Base-by-base conservation (phyloP, 2,113 vertebrate species). In the Barnardius zonarius region DNA sequence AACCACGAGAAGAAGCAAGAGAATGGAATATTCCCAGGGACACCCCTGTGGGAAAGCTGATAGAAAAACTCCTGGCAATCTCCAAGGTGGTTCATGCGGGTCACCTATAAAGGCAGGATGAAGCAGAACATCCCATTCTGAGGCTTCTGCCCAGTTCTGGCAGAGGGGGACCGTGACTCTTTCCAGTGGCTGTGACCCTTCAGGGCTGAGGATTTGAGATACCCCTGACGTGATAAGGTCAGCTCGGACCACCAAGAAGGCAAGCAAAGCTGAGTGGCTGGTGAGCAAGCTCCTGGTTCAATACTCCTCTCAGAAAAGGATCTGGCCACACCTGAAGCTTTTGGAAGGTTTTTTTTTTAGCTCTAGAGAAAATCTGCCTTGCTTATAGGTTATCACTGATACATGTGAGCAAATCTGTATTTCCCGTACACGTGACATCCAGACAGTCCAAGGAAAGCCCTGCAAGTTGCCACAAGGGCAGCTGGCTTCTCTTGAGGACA, bases 81-180 rank as follows among this genome's bases (percentile, higher is more conserved):
- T 87, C 92, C 75, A 82, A 80, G 63, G 70, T 4, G 22, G 55
- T 84, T 88, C 76, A 33, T 31, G 51, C 37, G 54, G 35, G 80
- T 68, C 77, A 80, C 72, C 62, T 24, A 44, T 52, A 88, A 94
- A 94, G 70, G 67, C 46, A 82, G 86, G 93, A 88, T 84, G 79
- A 90, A 94, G 37, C 41, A 72, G 77, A 92, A 95, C 88, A 94
- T 89, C 87, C 79, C 93, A 88, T 86, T 97, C 95, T 96, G 78
- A 92, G 75, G 94, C 80, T 94, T 94, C 95, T 95, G 46, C 88
- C 77, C 79, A 31, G 33, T 76, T 90, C 85, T 92, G 88, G 68
- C 7, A 6, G 59, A 81, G 48, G 43, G 44, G 69, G 70, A 86
- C 77, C 0, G 0, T 48, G 31, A 82, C 55, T 57, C 49, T 59